A percentile compares a stretch with the other conserved stretches of the same genome.
Conservation (phyloP, 2,888 invertebrate genomes). For the Tuta absoluta region DNA sequence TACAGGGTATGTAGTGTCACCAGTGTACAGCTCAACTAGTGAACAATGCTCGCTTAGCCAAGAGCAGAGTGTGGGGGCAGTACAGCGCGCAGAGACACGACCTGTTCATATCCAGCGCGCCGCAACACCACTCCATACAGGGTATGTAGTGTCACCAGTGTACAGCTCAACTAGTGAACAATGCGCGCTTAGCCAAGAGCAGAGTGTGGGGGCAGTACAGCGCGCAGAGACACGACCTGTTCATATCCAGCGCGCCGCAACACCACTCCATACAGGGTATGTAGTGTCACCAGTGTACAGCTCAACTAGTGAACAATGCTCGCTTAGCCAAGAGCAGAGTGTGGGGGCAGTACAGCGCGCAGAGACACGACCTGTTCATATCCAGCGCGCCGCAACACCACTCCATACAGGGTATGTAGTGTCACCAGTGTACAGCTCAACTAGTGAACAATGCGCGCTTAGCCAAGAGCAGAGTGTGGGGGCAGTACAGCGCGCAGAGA, state of each 20-base stretch:
- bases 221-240: slow-evolving; percentile 97
- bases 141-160: slow-evolving; percentile 70
- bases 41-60: slow-evolving; percentile 64
- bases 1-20: slow-evolving; percentile 82
- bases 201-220: slow-evolving; percentile 96
- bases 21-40: not conserved
- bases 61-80: slow-evolving; percentile 94
- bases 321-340: slow-evolving; percentile 86
- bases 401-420: slow-evolving; percentile 86
- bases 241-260: slow-evolving; percentile 90
- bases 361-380: slow-evolving; percentile 97
- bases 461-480: slow-evolving; percentile 92
- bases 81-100: slow-evolving; percentile 98
- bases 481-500: slow-evolving; percentile 96
- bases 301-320: not conserved
- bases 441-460: slow-evolving; percentile 67
- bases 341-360: slow-evolving; percentile 98
- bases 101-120: slow-evolving; percentile 90
- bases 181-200: slow-evolving; percentile 86
- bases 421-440: not conserved
- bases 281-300: not conserved
- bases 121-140: slow-evolving; percentile 81
- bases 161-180: not conserved
- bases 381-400: slow-evolving; percentile 73
- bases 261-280: slow-evolving; percentile 91